Conservation (phyloP, 2,113 vertebrate species). For the Pedionomus torquatus region DNA sequence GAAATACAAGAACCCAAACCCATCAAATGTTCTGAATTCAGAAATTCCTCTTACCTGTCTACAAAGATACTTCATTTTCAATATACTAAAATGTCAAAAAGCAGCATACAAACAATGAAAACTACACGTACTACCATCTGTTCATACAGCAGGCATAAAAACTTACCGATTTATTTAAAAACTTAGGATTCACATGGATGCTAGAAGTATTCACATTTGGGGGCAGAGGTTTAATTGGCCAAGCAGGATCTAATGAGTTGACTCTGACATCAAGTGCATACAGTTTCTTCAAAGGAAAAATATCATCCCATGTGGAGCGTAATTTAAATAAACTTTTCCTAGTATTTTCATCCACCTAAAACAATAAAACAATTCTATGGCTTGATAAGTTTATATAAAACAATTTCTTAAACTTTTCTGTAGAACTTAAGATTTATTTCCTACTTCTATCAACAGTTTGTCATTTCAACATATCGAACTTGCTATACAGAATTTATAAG, state of each 20-base stretch:
- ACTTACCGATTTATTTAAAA: conserved; percentile 96
- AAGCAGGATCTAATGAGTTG: conserved; percentile 95
- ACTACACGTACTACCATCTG: not conserved
- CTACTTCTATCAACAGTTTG: not conserved
- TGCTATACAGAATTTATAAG: not conserved
- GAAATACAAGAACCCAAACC: not conserved
- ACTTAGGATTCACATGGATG: conserved; percentile 99
- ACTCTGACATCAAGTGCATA: conserved; percentile 95
- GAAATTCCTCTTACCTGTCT: conserved; percentile 3
- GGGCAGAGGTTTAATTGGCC: conserved; percentile 96
- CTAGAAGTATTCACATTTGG: conserved; percentile 94
- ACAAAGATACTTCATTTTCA: not conserved
- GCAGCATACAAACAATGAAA: conserved; percentile 20
- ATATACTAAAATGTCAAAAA: not conserved
- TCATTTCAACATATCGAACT: not conserved
- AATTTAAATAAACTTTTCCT: conserved; percentile 99
- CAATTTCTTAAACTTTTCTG: conserved; percentile 62
- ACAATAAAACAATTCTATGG: conserved; percentile 87
- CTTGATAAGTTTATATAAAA: conserved; percentile 86
- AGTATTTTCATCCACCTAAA: conserved; percentile 99
- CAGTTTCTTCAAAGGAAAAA: conserved; percentile 96
- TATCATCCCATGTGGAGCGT: conserved; percentile 97
- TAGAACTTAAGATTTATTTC: not conserved
- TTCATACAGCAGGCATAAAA: conserved; percentile 29
- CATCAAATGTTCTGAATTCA: not conserved